phyloP scores from a whole-genome alignment of 2,888 invertebrate species.

The Neelides folsomi region DNA sequence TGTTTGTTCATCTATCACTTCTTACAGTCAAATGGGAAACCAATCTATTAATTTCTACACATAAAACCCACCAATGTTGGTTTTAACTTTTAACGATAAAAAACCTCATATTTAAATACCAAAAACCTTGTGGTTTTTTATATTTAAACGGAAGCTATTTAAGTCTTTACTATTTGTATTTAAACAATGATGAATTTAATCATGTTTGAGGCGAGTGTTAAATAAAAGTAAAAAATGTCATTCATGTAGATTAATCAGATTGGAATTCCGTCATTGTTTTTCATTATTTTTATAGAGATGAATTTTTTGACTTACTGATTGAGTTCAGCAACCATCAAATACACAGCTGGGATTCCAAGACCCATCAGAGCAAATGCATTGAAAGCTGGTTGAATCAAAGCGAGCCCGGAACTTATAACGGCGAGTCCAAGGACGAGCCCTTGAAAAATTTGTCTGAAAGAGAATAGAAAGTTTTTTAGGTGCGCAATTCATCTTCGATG shows the following conservation, averaged over 20 bases:
- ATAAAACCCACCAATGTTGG: too few relatives aligned
- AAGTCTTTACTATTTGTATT: too few relatives aligned
- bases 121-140: not conserved
- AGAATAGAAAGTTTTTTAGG: not conserved
- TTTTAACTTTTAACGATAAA: too few relatives aligned
- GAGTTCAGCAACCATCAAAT: slow-evolving; percentile 53
- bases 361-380: slow-evolving; percentile 71
- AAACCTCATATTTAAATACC: too few relatives aligned
- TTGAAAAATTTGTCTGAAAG: slow-evolving; percentile 50
- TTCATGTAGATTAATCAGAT: too few relatives aligned
- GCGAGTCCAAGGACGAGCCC: slow-evolving; percentile 48
- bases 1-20: too few relatives aligned
- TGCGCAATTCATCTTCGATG: not conserved
- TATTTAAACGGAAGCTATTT: not conserved
- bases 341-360: slow-evolving; percentile 54
- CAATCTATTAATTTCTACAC: too few relatives aligned
- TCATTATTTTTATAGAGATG: not conserved
- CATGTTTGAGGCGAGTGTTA: too few relatives aligned
- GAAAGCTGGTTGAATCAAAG: slow-evolving; percentile 61
- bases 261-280: not conserved
- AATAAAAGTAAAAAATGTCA: too few relatives aligned
- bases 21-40: too few relatives aligned
- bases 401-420: slow-evolving; percentile 52
- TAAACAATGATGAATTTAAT: too few relatives aligned
- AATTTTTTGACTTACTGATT: slow-evolving; percentile 44